Evolutionary conservation across 2,113 vertebrate genomes (phyloP), one percentile per base, ranked within the genome.

Genomic region (Gobiocypris rarus): DNA sequence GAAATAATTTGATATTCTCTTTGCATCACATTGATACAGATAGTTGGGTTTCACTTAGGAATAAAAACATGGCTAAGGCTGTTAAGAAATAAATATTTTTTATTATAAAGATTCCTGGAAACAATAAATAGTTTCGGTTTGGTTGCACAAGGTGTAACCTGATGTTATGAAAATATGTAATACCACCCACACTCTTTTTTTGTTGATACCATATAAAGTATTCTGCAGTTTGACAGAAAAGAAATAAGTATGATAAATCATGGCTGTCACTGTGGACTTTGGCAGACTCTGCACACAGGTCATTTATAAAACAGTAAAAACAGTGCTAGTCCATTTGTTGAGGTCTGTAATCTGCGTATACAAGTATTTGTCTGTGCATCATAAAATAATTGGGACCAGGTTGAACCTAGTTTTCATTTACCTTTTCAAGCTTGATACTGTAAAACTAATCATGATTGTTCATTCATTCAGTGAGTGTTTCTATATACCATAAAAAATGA

Each of bases 41-140:
- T 41, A 22, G 19, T 15, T 69, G 24, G 41, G 11, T 24, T 11
- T 71, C 4, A 54, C 2, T 19, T 22, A 75, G 2, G 24, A 79
- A 48, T 13, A 22, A 31, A 63, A 17, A 0, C 56, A 43, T 15
- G 1, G 10, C 34, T 43, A 79, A n/a, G 38, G 5, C 1, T 76
- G 74, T 24, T 31, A 48, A 22, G 58, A 48, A 63, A 63, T 79
- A 61, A 48, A 28, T 63, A 43, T 63, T 78, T 63, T 78, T 79
- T 63, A 63, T 61, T 28, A 28, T 28, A 48, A 79, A 61, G 22
- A 63, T 28, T 79, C 14, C 0, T 17, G n/a, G n/a, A 48, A 43
- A 79, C 38, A 79, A 78, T 63, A 79, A 79, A 79, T 79, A 79
- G 22, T 45, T 45, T 79, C 1, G 9, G 7, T 61, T 59, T 43